phyloP scores from a whole-genome alignment of 2,113 vertebrate species.

The Baryphthengus martii region DNA sequence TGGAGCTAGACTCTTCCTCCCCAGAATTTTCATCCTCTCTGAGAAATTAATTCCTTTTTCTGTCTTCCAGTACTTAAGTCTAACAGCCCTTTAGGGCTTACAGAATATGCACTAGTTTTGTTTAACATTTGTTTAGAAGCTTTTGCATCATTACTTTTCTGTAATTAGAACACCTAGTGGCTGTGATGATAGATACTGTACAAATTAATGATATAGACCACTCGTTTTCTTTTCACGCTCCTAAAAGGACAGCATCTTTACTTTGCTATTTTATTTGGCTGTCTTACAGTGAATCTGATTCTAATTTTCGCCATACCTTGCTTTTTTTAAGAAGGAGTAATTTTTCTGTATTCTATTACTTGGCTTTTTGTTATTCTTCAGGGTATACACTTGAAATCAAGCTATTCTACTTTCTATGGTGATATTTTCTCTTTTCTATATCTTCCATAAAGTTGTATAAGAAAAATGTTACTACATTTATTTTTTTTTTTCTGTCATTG shows the following conservation, averaged over 20 bases:
- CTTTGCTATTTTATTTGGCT: neutral
- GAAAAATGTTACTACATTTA: neutral
- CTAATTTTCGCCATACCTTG: neutral
- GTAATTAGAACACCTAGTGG: conserved; percentile 21
- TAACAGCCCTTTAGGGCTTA: neutral
- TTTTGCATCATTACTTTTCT: conserved; percentile 20
- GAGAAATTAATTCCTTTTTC: neutral
- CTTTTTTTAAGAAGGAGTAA: neutral
- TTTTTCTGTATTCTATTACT: neutral
- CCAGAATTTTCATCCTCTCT: neutral
- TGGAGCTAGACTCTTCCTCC: neutral
- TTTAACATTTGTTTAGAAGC: conserved; percentile 11
- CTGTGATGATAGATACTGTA: neutral
- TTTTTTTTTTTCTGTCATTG: neutral
- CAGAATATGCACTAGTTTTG: neutral
- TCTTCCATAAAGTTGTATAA: neutral
- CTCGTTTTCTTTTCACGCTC: neutral
- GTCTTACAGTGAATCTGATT: neutral
- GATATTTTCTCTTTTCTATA: neutral
- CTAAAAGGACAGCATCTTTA: neutral
- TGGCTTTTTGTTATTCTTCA: neutral
- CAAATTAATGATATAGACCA: neutral
- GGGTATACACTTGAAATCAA: neutral
- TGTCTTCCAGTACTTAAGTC: neutral
- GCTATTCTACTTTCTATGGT: neutral